phyloP scores from a whole-genome alignment of 1,140 invertebrate species.

The Ephestia elutella region DNA sequence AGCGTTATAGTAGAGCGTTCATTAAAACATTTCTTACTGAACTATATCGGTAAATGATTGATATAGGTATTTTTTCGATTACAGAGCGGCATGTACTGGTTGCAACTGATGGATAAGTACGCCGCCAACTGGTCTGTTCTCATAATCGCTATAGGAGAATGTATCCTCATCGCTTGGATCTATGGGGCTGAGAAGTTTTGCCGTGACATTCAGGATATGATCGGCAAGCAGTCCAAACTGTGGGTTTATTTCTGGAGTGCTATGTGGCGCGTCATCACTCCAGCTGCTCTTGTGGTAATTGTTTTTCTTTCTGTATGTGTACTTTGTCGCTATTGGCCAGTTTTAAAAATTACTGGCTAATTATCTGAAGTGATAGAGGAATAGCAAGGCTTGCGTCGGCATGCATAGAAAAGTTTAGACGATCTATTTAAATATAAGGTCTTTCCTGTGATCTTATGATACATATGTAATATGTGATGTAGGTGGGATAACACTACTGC shows the following conservation, averaged over 20 bases:
- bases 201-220: slow-evolving; percentile 86
- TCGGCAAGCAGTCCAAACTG: slow-evolving; percentile 80
- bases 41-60: no score
- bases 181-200: slow-evolving; percentile 88
- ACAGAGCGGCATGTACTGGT: slow-evolving; percentile 87
- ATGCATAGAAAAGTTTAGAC: no score
- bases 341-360: no score
- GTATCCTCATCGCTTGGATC: slow-evolving; percentile 86
- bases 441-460: no score
- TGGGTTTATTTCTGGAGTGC: slow-evolving; percentile 87
- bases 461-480: no score
- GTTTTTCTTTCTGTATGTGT: neutral
- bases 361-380: no score
- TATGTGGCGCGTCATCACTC: slow-evolving; percentile 87
- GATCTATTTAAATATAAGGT: no score
- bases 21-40: no score
- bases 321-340: neutral
- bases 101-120: slow-evolving; percentile 90
- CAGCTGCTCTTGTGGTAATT: slow-evolving; percentile 80
- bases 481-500: no score
- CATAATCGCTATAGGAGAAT: slow-evolving; percentile 86
- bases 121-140: slow-evolving; percentile 90
- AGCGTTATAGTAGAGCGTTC: no score
- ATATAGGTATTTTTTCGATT: slow-evolving; percentile 24
- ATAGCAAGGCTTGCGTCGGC: no score